phyloP scores from a whole-genome alignment of 2,113 vertebrate genomes.

The Ptychochromis oligacanthus region DNA sequence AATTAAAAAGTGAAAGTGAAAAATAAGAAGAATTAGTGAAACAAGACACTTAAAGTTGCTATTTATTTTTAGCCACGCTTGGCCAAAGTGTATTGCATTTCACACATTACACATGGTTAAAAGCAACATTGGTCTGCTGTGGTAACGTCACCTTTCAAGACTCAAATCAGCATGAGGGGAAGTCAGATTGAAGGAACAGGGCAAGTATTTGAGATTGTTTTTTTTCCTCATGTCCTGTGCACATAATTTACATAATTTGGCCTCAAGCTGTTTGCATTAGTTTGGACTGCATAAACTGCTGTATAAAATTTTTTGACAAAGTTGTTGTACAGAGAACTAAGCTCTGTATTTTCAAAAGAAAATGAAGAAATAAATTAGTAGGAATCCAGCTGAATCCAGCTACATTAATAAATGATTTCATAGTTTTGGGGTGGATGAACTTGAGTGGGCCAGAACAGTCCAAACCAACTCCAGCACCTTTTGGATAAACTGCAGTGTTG shows the following conservation, averaged over 20 bases:
- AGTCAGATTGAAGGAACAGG: background rate
- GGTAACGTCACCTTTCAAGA: background rate
- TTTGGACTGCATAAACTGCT: background rate
- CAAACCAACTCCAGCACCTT: too few species aligned
- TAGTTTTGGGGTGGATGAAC: too few species aligned
- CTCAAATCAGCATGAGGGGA: background rate
- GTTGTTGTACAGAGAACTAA: background rate
- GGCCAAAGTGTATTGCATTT: background rate
- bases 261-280: background rate
- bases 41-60: background rate
- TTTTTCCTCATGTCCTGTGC: background rate
- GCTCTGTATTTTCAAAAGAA: too few species aligned
- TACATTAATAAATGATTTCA: too few species aligned
- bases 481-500: background rate
- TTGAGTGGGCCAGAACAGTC: too few species aligned
- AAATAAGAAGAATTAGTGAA: background rate
- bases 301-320: background rate
- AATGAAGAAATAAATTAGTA: too few species aligned
- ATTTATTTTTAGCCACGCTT: background rate
- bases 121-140: background rate
- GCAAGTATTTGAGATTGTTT: background rate
- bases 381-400: too few species aligned
- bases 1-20: too few species aligned
- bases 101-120: background rate
- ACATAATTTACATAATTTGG: background rate